Base-by-base conservation (phyloP, 92 coral and sea anemone genomes). In the Epizoanthus illoricatus region DNA sequence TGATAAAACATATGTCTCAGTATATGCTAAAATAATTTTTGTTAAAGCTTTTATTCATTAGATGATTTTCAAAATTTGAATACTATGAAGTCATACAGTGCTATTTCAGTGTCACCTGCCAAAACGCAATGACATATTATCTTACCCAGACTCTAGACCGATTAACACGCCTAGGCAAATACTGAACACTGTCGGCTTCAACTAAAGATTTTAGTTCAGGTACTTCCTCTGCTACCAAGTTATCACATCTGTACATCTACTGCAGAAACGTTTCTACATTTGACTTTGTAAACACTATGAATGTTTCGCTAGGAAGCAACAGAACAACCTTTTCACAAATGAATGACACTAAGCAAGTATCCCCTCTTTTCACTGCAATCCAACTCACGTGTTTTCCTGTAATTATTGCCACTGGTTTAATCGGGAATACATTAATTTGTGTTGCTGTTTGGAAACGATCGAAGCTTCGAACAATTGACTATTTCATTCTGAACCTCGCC, bases 331-430 rank as follows among this genome's bases (percentile, higher is more conserved):
- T 42, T 78, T 78, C 62, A 4, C 42, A 4, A 42, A 59, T 43
- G 24, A 43, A 63, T 43, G 71, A 21, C 71, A 20, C 21, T 13
- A 12, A 3, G 17, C 36, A 16, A 39, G 49, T 40, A 4, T 45
- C 54, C 52, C 24, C 59, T 16, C 20, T 64, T 20, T 45, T 80
- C 18, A 84, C 74, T 21, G 80, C 84, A 18, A 69, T 93, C 15
- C 97, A 93, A 57, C 84, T 93, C 12, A 69, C 89, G 89, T 92
- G 94, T 23, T 90, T 90, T 39, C 92, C 97, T 9, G 28, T 92
- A 16, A 92, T 92, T 56, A 84, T 90, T 19, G 89, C 90, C 52
- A 84, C 91, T 40, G 97, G 97, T 2, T 75, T 92, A 43, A 86
- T 90, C 28, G 97, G 97, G 18, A 92, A 92, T 70, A 55, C 85